phyloP scores from a whole-genome alignment of 2,888 invertebrate species.

The Plemyria rubiginata region DNA sequence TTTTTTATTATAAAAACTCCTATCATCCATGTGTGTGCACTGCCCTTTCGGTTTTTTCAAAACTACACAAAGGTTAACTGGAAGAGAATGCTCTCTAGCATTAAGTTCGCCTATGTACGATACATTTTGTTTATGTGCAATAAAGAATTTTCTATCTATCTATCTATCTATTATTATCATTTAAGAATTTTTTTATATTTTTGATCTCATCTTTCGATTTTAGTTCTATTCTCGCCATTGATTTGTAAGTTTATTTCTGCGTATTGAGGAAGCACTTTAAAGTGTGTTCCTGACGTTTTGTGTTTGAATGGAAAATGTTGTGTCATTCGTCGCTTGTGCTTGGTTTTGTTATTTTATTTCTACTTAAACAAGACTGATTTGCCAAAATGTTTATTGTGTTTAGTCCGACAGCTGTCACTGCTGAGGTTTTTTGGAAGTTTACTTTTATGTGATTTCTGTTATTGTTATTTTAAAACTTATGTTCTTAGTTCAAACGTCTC shows the following conservation, averaged over 20 bases:
- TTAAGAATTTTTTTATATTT: conserved; percentile 2
- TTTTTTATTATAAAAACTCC: too few relatives aligned
- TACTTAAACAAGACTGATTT: conserved; percentile 54
- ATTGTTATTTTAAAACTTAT: conserved; percentile 16
- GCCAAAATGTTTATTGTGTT: conserved; percentile 51
- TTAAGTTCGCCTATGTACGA: too few relatives aligned
- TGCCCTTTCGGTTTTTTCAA: too few relatives aligned
- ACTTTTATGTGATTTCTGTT: conserved; percentile 23
- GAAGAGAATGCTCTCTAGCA: too few relatives aligned
- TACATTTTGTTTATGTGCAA: too few relatives aligned
- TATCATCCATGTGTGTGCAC: too few relatives aligned
- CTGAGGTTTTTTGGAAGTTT: conserved; percentile 15
- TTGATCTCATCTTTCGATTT: conserved; percentile 38
- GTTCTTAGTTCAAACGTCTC: conserved; percentile 6
- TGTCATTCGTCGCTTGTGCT: conserved; percentile 54
- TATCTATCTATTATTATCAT: too few relatives aligned
- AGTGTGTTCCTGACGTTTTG: conserved; percentile 55
- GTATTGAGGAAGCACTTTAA: conserved; percentile 56
- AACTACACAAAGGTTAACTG: too few relatives aligned
- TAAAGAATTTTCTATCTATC: too few relatives aligned
- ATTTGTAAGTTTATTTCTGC: conserved; percentile 43
- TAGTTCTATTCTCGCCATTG: conserved; percentile 9
- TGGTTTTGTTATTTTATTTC: conserved; percentile 44
- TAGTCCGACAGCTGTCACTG: conserved; percentile 38
- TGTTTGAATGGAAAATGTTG: conserved; percentile 54